These are phyloP conservation scores for Triplophysa tibetana DNA, from an alignment of 2,113 vertebrate genomes.

Conservation along the genomic window DNA sequence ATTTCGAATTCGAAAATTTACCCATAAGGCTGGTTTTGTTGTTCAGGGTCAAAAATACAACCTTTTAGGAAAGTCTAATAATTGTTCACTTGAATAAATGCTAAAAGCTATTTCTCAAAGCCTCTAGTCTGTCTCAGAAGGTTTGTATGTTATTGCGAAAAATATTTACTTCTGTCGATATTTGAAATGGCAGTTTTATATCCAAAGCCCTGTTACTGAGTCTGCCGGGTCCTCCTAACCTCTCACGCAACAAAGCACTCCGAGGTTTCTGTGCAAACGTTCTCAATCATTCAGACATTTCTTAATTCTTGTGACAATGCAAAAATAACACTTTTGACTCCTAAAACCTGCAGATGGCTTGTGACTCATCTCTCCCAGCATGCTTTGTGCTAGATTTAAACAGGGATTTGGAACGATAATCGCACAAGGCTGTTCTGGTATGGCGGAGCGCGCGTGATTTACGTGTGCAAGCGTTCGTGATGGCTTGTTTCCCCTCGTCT, in stretches of 20 bases:
- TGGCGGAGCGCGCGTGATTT: background rate
- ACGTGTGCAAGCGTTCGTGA: constrained; percentile 24
- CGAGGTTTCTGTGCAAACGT: background rate
- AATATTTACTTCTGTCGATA: background rate
- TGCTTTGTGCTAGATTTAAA: constrained; percentile 30
- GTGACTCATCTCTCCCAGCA: constrained; percentile 34
- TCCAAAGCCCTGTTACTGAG: background rate
- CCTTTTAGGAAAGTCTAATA: too few relatives aligned
- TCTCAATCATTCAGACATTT: constrained; percentile 17
- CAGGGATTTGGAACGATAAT: constrained; percentile 34
- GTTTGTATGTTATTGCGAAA: background rate
- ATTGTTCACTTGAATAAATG: too few relatives aligned
- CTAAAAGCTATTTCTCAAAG: background rate
- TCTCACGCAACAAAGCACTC: constrained; percentile 5
- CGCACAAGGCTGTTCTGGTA: constrained; percentile 10
- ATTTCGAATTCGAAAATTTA: too few relatives aligned
- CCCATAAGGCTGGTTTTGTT: too few relatives aligned
- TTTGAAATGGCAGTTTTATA: background rate
- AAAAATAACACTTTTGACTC: constrained; percentile 32
- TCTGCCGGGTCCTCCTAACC: background rate
- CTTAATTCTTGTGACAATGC: constrained; percentile 10
- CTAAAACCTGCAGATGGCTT: constrained; percentile 40
- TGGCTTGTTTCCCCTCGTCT: constrained; percentile 14
- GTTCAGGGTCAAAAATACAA: too few relatives aligned
- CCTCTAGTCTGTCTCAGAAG: background rate